Conservation (phyloP, 2,113 vertebrate genomes). For the Aramus guarauna region DNA sequence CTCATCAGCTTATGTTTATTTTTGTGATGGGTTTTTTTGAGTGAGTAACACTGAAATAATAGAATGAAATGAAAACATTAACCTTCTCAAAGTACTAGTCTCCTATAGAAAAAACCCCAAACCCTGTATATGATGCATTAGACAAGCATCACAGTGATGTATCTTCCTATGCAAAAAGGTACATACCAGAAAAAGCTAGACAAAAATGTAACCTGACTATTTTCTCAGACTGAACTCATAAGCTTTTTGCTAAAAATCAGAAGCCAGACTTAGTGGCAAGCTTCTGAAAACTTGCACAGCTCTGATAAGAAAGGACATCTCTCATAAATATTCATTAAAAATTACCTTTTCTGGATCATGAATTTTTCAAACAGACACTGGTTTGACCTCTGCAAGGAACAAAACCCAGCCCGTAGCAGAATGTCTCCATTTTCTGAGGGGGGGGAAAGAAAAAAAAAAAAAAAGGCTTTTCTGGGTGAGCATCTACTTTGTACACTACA, state of each 20-base stretch:
- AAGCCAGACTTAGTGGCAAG: constrained; percentile 71
- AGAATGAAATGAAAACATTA: neutral
- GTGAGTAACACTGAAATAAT: neutral
- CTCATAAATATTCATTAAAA: constrained; percentile 86
- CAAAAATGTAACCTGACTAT: constrained; percentile 43
- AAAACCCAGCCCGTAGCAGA: constrained; percentile 56
- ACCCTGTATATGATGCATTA: neutral
- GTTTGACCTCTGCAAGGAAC: constrained; percentile 77
- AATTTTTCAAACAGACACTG: constrained; percentile 79
- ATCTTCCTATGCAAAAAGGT: constrained; percentile 1
- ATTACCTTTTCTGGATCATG: constrained; percentile 82
- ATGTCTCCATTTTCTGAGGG: constrained; percentile 57
- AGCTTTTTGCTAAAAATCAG: constrained; percentile 65
- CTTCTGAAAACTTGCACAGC: constrained; percentile 74
- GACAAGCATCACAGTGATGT: neutral
- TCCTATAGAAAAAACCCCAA: neutral
- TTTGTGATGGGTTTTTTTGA: neutral
- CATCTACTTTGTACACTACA: constrained; percentile 56
- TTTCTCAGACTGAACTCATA: constrained; percentile 37
- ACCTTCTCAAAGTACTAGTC: neutral
- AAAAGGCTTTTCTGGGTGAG: constrained; percentile 52
- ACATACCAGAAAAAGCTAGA: constrained; percentile 32
- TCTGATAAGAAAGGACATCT: constrained; percentile 77
- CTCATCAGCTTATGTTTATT: neutral
- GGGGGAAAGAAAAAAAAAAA: constrained; percentile 11